phyloP scores from a whole-genome alignment of 2,797 vertebrate species.

The Huso huso region DNA sequence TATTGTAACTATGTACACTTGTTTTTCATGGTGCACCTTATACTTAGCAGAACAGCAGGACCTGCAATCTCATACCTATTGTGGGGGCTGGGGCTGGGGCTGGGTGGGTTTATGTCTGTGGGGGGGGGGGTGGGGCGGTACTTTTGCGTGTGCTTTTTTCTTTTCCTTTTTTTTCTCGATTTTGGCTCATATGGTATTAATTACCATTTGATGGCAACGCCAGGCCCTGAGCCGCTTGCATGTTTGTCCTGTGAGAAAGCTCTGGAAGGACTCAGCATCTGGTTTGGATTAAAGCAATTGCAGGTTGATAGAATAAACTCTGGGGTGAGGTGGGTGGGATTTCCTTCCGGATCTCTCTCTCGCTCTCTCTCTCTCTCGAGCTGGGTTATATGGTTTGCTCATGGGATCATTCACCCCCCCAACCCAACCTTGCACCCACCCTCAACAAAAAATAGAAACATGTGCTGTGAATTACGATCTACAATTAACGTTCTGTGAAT shows the following conservation, averaged over 20 bases:
- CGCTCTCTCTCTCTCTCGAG: slow-evolving; percentile 13
- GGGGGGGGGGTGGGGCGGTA: slow-evolving; percentile 21
- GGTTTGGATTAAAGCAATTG: slow-evolving; percentile 81
- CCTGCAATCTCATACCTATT: slow-evolving; percentile 62
- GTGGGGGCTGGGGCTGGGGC: slow-evolving; percentile 47
- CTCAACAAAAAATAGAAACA: slow-evolving; percentile 42
- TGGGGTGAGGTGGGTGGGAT: slow-evolving; percentile 79
- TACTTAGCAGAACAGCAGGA: slow-evolving; percentile 76
- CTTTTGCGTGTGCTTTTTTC: slow-evolving; percentile 45
- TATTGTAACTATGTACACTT: slow-evolving; percentile 61
- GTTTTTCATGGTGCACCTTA: slow-evolving; percentile 76
- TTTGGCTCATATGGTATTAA: slow-evolving; percentile 79
- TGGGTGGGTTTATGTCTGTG: slow-evolving; percentile 16
- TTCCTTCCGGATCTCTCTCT: slow-evolving; percentile 78
- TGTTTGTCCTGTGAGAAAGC: slow-evolving; percentile 71
- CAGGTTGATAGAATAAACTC: slow-evolving; percentile 88
- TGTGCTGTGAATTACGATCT: slow-evolving; percentile 69
- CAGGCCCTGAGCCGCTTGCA: slow-evolving; percentile 60
- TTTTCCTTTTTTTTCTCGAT: slow-evolving; percentile 25
- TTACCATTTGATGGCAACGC: slow-evolving; percentile 75
- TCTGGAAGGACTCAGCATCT: slow-evolving; percentile 73
- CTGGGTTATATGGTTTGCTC: neutral
- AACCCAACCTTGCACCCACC: slow-evolving; percentile 20
- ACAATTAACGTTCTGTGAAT: slow-evolving; percentile 63
- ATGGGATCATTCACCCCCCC: slow-evolving; percentile 14